These are phyloP conservation scores for Drosophila histrio DNA, from an alignment of 2,888 invertebrate species.

Conservation along the genomic window DNA sequence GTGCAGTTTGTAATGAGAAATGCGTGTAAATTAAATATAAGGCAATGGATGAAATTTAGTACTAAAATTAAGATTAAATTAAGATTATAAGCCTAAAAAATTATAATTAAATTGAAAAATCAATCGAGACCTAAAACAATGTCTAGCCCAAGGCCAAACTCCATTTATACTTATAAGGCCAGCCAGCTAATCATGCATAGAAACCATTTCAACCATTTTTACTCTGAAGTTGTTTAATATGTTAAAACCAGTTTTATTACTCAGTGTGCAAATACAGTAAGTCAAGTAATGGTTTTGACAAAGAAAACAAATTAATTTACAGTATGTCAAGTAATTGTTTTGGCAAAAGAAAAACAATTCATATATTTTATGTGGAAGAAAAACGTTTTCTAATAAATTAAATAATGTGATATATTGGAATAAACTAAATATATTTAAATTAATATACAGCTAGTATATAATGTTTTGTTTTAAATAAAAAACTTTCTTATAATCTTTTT, in stretches of 20 bases:
- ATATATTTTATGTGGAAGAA: too few species aligned
- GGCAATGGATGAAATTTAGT: slow-evolving; percentile 14
- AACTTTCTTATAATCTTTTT: too few species aligned
- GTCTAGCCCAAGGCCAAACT: not conserved
- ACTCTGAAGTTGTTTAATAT: slow-evolving; percentile 11
- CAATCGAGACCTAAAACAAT: not conserved
- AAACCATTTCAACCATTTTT: slow-evolving; percentile 12
- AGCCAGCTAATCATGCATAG: slow-evolving; percentile 16
- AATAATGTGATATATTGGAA: not conserved
- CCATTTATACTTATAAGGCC: slow-evolving; percentile 9
- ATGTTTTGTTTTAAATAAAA: too few species aligned
- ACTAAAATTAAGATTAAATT: slow-evolving; percentile 19
- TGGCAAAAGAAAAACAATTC: too few species aligned
- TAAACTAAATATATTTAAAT: too few species aligned
- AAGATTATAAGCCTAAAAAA: not conserved
- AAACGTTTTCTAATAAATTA: too few species aligned
- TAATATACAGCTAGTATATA: too few species aligned
- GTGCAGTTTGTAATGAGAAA: slow-evolving; percentile 18
- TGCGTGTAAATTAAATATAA: slow-evolving; percentile 14
- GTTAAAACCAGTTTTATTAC: slow-evolving; percentile 39
- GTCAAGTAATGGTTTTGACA: not conserved
- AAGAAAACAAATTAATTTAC: too few species aligned
- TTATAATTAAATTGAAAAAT: not conserved
- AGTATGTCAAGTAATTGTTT: too few species aligned
- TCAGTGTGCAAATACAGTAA: slow-evolving; percentile 3